Percentiles rank a stretch among this genome's conserved stretches.
These are phyloP conservation scores for Podarcis siculus DNA, from an alignment of 2,797 vertebrate genomes.

Conservation along the genomic window DNA sequence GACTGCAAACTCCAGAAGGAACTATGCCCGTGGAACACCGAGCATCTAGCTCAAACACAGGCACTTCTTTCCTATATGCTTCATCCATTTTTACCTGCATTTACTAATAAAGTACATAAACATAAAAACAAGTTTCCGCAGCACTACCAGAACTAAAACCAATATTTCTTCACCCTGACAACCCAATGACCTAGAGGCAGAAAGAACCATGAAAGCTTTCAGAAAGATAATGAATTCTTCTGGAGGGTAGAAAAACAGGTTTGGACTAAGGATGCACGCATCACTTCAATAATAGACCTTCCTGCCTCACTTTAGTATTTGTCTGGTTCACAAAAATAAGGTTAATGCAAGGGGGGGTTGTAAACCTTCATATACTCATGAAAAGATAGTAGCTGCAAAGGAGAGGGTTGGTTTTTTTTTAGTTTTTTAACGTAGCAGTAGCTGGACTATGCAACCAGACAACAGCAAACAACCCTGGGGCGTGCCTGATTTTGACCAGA, in stretches of 20 bases:
- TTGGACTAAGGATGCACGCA: fast-evolving
- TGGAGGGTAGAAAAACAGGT: neutral
- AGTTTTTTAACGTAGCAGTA: neutral
- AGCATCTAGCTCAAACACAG: neutral
- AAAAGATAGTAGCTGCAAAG: conserved; percentile 7
- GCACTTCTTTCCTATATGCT: neutral
- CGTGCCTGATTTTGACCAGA: conserved; percentile 15
- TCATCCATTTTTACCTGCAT: neutral
- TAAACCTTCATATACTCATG: neutral
- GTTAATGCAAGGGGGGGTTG: neutral
- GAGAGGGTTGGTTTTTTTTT: neutral
- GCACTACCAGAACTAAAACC: neutral
- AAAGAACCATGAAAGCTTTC: conserved; percentile 6
- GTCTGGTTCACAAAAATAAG: neutral
- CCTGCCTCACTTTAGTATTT: neutral
- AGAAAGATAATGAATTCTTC: neutral
- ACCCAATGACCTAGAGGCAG: neutral
- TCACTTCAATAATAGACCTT: neutral
- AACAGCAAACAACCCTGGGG: neutral
- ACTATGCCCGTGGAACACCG: neutral
- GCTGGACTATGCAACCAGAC: neutral
- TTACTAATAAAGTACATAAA: neutral
- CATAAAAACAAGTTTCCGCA: neutral
- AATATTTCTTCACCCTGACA: neutral
- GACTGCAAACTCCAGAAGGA: neutral